Evolutionary conservation across 2,888 invertebrate genomes (phyloP), one percentile per base, ranked within the genome.

Genomic region (Dorcus hopei): DNA sequence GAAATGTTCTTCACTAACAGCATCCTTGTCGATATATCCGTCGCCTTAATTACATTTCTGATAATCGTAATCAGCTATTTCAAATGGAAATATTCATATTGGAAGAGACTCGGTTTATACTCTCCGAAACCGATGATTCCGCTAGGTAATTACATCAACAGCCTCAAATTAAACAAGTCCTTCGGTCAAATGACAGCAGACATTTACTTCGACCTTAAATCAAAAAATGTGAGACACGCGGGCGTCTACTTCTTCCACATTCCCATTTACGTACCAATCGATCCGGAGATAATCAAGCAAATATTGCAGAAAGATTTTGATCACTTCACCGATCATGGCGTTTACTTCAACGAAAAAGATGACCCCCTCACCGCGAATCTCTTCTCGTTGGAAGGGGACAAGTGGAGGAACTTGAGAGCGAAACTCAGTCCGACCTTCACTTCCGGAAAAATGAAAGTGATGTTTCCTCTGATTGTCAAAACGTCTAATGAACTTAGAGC

Each of bases 291-390:
- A n/a, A 52, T 63, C 16, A 64, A 65, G 40, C 76, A 79, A 43
- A 74, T 86, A 19, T 67, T 86, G 65, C 80, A 81, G 43, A 82
- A 80, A 60, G 85, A 86, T 65, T 87, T 84, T 61, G 75, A 74
- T 4, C 75, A 82, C 68, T 87, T 87, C 60, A 81, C 82, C 69
- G 84, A 86, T 56, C 83, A 85, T 45, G 85, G 85, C 0, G 73
- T 82, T 16, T 83, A 82, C 66, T 77, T 74, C 23, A 83, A 85
- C 52, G 84, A 84, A 48, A 73, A 80, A 3, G 78, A 80, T 3
- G 85, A 87, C 70, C 83, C 82, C 0, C 61, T 86, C 19, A 80
- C 83, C 0, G 82, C 78, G 0, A 82, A 83, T 68, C 70, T 88
- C 1, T 85, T 87, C 65, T 77, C 81, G 60, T 68, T 82, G 40